These are phyloP conservation scores for Holothuria glaberrima DNA, from an alignment of 35 echinoderm and acorn worm species.

Conservation along the genomic window DNA sequence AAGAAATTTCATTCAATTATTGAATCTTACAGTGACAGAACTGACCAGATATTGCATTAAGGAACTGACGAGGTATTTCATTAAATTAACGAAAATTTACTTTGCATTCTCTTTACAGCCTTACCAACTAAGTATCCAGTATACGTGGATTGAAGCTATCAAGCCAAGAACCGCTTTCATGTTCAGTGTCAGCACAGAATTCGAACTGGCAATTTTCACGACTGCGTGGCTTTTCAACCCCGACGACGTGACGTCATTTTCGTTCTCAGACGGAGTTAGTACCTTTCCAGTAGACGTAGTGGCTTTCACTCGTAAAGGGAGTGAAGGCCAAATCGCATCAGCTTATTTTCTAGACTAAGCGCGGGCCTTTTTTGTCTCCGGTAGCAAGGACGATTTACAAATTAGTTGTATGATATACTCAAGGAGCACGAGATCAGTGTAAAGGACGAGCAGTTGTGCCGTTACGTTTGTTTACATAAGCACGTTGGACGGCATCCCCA, in stretches of 20 bases:
- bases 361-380: too few species aligned
- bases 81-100: too few species aligned
- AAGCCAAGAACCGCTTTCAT: constrained; percentile 26
- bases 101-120: background rate
- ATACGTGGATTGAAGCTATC: constrained; percentile 9
- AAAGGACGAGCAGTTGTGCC: too few species aligned
- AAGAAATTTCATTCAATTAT: too few species aligned
- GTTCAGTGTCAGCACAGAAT: constrained; percentile 36
- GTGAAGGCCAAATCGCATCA: background rate
- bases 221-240: constrained; percentile 1
- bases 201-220: constrained; percentile 42
- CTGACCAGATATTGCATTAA: too few species aligned
- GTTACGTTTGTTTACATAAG: too few species aligned
- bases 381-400: too few species aligned
- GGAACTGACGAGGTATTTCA: too few species aligned
- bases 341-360: background rate
- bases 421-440: too few species aligned
- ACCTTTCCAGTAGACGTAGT: background rate
- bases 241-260: constrained; percentile 35
- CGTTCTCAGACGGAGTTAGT: background rate
- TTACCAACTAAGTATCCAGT: background rate
- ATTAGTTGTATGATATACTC: too few species aligned
- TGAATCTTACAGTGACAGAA: too few species aligned
- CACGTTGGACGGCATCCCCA: too few species aligned
- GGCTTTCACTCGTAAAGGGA: background rate